phyloP scores from a whole-genome alignment of 2,797 vertebrate genomes.

The Balearica regulorum region DNA sequence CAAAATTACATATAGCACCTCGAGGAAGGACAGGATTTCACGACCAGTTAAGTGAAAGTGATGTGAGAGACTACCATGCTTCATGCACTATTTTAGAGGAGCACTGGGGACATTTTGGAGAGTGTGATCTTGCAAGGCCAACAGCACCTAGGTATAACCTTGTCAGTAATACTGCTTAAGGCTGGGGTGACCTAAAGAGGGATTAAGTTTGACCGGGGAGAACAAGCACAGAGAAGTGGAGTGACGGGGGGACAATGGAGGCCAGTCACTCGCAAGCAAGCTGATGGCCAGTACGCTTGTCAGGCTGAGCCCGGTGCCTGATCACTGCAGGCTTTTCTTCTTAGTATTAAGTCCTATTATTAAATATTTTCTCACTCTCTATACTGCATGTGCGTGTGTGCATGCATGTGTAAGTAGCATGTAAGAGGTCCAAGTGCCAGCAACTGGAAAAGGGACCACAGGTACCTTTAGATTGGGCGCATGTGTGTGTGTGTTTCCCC shows the following conservation, averaged over 20 bases:
- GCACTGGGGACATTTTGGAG: not conserved
- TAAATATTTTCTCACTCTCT: not conserved
- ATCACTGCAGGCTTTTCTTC: not conserved
- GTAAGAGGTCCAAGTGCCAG: not conserved
- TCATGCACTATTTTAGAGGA: not conserved
- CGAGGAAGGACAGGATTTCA: not conserved
- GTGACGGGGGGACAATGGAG: not conserved
- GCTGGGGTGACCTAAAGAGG: not conserved
- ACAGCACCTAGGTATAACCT: not conserved
- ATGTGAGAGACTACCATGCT: not conserved
- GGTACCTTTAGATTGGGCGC: not conserved
- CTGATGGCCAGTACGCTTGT: accelerated
- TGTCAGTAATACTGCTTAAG: not conserved
- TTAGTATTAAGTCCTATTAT: not conserved
- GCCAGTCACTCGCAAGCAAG: not conserved
- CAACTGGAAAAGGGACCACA: not conserved
- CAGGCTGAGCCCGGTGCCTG: not conserved
- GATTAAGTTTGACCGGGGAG: not conserved
- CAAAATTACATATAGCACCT: not conserved
- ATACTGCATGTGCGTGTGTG: not conserved
- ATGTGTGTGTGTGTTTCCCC: not conserved
- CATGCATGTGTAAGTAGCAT: accelerated
- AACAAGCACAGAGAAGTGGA: not conserved
- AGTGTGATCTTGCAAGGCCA: not conserved
- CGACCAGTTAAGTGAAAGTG: not conserved